Conservation (phyloP, 2,888 invertebrate species). For the Torymus tubicola region DNA sequence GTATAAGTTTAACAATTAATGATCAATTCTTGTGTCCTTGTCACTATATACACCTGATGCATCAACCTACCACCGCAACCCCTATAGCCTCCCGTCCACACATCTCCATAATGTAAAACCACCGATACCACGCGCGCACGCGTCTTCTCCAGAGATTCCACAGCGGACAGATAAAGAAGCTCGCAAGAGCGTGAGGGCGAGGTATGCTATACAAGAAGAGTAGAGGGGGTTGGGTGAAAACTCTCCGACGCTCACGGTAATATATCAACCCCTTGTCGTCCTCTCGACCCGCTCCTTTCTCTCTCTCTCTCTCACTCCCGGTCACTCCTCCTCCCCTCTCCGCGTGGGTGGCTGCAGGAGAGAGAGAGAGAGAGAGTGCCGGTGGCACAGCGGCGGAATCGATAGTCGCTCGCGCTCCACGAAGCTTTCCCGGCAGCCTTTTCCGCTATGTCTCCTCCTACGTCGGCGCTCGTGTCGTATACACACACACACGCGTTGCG, state of each 20-base stretch:
- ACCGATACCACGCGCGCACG: conserved; percentile 10
- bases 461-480: too few species aligned
- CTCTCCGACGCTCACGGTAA: conserved; percentile 66
- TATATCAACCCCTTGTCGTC: conserved; percentile 75
- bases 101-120: conserved; percentile 3
- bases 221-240: conserved; percentile 52
- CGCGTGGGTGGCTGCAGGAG: conserved; percentile 22
- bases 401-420: too few species aligned
- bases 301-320: conserved; percentile 62
- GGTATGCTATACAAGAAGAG: conserved; percentile 37
- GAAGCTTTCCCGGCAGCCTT: too few species aligned
- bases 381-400: too few species aligned
- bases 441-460: too few species aligned
- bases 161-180: conserved; percentile 18
- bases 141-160: neutral
- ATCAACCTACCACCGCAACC: too few species aligned
- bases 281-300: conserved; percentile 64
- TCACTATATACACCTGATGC: too few species aligned
- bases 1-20: too few species aligned
- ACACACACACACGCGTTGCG: too few species aligned
- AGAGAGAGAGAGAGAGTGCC: too few species aligned
- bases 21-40: too few species aligned
- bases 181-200: conserved; percentile 5
- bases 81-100: neutral
- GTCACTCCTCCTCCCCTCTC: conserved; percentile 60